Base-by-base conservation (phyloP, 2,113 vertebrate genomes). In the Mastomys coucha region DNA sequence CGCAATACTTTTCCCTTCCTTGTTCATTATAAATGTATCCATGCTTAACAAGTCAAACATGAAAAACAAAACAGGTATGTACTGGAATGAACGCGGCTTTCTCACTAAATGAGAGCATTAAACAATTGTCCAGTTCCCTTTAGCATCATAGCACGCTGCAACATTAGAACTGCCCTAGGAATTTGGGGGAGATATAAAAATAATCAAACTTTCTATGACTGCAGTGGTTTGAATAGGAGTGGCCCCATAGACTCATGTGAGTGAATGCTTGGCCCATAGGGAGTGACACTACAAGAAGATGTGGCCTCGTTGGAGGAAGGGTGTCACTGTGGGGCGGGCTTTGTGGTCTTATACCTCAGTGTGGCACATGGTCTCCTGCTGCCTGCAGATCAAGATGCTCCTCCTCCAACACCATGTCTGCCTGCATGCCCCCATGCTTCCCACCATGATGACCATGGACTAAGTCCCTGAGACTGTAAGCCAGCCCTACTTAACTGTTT, bases 101-200 rank as follows among this genome's bases (percentile, higher is more conserved):
- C 65, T 87, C 72, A 53, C 33, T 53, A 72, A 51, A 58, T 72
- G 45, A 28, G 24, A 70, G n/a, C 84, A 58, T 60, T 94, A 91
- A 85, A 31, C 58, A 56, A 56, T 56, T 39, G 60, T 56, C 51
- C 4, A 56, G 17, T 88, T 95, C 73, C 36, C 31, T 72, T 77
- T 26, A 56, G 73, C 1, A 3, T 31, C 88, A 19, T 17, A 88
- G 31, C 14, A 92, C 77, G 67, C 75, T 51, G 12, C 24, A 90
- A 90, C 58, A 70, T 39, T 72, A 86, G 42, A 85, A 94, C 39
- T 45, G 53, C 28, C 70, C 14, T 39, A 87, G 45, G 39, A 56
- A 33, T 70, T 88, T 86, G 28, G 13, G 20, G 80, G 17, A 96
- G 67, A 65, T 88, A 78, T 84, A 33, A 89, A 95, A 91, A 81